phyloP scores from a whole-genome alignment of 2,888 invertebrate genomes.

The Lypha dubia region DNA sequence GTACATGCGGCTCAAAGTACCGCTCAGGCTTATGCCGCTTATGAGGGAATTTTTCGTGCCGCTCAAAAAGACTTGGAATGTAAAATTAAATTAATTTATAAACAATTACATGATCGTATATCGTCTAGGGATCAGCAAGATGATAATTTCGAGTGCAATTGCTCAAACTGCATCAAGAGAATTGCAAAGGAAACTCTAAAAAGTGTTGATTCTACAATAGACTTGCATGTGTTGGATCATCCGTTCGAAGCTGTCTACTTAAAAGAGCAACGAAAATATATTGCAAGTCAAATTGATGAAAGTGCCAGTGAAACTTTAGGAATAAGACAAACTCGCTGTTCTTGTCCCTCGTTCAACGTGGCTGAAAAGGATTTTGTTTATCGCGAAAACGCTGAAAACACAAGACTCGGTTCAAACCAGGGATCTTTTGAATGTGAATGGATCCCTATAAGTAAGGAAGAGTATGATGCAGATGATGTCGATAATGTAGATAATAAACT shows the following conservation, averaged over 20 bases:
- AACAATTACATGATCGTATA: slow-evolving; percentile 75
- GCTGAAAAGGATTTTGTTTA: slow-evolving; percentile 75
- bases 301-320: neutral
- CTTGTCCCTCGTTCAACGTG: slow-evolving; percentile 68
- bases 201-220: slow-evolving; percentile 34
- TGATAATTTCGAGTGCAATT: slow-evolving; percentile 74
- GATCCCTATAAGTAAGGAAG: slow-evolving; percentile 75
- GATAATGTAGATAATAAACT: slow-evolving; percentile 70
- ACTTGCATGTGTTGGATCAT: slow-evolving; percentile 31
- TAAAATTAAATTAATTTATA: slow-evolving; percentile 77
- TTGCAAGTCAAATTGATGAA: neutral
- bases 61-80: slow-evolving; percentile 78
- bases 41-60: slow-evolving; percentile 77
- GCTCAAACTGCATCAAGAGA: slow-evolving; percentile 73
- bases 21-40: slow-evolving; percentile 77
- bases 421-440: slow-evolving; percentile 78
- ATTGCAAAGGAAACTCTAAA: slow-evolving; percentile 72
- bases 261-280: slow-evolving; percentile 14
- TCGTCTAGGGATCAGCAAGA: slow-evolving; percentile 70
- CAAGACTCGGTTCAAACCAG: slow-evolving; percentile 76
- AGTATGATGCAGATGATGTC: slow-evolving; percentile 72
- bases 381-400: slow-evolving; percentile 74
- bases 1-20: slow-evolving; percentile 79
- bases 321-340: neutral
- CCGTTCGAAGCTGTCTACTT: slow-evolving; percentile 22